Percentiles rank a stretch among this genome's conserved stretches.
Conservation (phyloP, 2,797 vertebrate genomes). For the Spondyliosoma cantharus region DNA sequence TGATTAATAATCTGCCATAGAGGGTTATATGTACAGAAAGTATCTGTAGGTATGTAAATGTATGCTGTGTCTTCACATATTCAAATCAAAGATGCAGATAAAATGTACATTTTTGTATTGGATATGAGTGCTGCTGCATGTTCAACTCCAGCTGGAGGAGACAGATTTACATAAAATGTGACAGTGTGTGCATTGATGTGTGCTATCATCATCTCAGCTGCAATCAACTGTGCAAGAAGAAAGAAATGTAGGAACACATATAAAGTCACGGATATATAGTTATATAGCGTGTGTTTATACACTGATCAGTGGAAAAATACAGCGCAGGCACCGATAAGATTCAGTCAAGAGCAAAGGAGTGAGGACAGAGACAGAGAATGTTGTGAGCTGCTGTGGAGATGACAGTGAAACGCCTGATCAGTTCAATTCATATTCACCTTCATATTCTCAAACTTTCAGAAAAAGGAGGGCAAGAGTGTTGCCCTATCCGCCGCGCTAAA, state of each 20-base stretch:
- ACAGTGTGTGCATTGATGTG: slow-evolving; percentile 30
- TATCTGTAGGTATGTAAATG: background rate
- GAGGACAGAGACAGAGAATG: background rate
- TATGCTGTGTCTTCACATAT: slow-evolving; percentile 10
- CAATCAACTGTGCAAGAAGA: slow-evolving; percentile 29
- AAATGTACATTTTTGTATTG: background rate
- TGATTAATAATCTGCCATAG: background rate
- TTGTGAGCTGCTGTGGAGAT: slow-evolving; percentile 14
- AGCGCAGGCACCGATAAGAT: background rate
- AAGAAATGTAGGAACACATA: background rate
- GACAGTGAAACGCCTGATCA: slow-evolving; percentile 38
- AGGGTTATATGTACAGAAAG: background rate
- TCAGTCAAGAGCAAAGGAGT: background rate
- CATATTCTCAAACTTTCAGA: slow-evolving; percentile 21
- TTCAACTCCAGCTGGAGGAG: slow-evolving; percentile 22
- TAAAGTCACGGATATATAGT: background rate
- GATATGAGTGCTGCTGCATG: background rate
- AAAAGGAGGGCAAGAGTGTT: background rate
- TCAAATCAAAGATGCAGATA: slow-evolving; percentile 34
- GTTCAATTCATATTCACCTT: slow-evolving; percentile 41
- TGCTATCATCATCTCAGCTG: slow-evolving; percentile 36
- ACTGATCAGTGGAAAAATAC: slow-evolving; percentile 9
- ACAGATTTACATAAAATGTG: slow-evolving; percentile 43
- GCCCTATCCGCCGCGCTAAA: slow-evolving; percentile 16
- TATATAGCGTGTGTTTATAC: background rate